Evolutionary conservation across 2,888 invertebrate species (phyloP).

Genomic region (Acanthococcus lagerstroemiae): DNA sequence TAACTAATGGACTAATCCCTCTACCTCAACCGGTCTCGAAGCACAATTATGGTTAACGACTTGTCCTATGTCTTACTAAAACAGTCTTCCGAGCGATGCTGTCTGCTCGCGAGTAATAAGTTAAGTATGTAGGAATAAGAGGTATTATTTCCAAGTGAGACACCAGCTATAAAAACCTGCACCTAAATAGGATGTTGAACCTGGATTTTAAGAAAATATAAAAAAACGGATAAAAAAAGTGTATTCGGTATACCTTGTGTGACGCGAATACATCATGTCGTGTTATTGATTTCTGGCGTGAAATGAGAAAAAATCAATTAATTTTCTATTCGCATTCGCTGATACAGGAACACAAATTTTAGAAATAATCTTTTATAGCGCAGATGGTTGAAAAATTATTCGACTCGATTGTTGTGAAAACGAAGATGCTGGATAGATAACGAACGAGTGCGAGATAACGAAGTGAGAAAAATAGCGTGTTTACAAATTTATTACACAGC

Average conservation of each 20-base stretch:
- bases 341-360: no score
- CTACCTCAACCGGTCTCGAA: slow-evolving; percentile 24
- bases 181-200: slow-evolving; percentile 13
- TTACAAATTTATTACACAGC: no score
- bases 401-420: no score
- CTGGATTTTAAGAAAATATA: background rate
- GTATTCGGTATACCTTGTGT: background rate
- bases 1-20: slow-evolving; percentile 33
- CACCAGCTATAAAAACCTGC: slow-evolving; percentile 10
- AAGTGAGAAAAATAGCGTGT: no score
- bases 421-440: no score
- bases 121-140: slow-evolving; percentile 19
- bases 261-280: no score
- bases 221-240: background rate
- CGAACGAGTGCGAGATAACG: no score
- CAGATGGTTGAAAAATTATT: no score
- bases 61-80: slow-evolving; percentile 26
- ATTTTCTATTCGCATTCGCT: no score
- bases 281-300: no score
- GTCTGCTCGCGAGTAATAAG: slow-evolving; percentile 20
- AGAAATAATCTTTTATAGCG: no score
- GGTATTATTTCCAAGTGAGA: slow-evolving; percentile 10
- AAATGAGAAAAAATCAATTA: no score
- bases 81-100: slow-evolving; percentile 21
- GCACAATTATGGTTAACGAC: slow-evolving; percentile 28